Evolutionary conservation across 2,797 vertebrate species (phyloP), one percentile per base, ranked within the genome.

Genomic region (Aplochiton taeniatus): DNA sequence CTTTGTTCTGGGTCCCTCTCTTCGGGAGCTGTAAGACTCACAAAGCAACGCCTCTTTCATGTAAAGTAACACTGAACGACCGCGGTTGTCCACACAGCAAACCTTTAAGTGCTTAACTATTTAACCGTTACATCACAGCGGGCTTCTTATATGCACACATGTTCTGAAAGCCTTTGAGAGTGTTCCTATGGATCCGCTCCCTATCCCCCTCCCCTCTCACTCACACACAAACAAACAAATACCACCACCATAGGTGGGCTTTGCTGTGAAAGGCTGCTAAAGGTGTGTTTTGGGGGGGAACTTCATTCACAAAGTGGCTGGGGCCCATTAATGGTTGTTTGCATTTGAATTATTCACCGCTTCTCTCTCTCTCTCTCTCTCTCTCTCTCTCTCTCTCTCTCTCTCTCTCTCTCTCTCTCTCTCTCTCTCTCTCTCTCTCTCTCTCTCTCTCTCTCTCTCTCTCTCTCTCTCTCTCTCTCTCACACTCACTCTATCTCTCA

Each of bases 321-420:
- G n/a, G 43, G 49, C 17, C 68, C 60, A 50, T 72, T 57, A 57
- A 55, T 48, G 51, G 61, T 70, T 51, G 11, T 77, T 76, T 78
- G 48, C n/a, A 74, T 74, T 65, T 87, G 43, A 88, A 90, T 88
- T 84, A 88, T 89, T 88, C 63, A 86, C 56, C 53, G 65, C 59
- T 63, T 43, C 54, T 14, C 31, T 0, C 20, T 14, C 31, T 14
- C 20, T 42, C 31, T 31, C 11, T 56, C 54, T 56, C 54, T 56
- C 17, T 19, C 48, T 0, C 48, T 50, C 9, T 50, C 10, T 11
- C 50, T 51, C n/a, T 51, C 14, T 51, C 14, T 51, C 48, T 50
- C 11, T 50, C 48, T 50, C 48, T 56, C 31, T 56, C 19, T 3
- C 51, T 5, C 51, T 17, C 55, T 14, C 31, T 14, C 20, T 14